Evolutionary conservation across 1,140 invertebrate genomes (phyloP), one percentile per base, ranked within the genome.

Genomic region (Diachasmimorpha longicaudata): DNA sequence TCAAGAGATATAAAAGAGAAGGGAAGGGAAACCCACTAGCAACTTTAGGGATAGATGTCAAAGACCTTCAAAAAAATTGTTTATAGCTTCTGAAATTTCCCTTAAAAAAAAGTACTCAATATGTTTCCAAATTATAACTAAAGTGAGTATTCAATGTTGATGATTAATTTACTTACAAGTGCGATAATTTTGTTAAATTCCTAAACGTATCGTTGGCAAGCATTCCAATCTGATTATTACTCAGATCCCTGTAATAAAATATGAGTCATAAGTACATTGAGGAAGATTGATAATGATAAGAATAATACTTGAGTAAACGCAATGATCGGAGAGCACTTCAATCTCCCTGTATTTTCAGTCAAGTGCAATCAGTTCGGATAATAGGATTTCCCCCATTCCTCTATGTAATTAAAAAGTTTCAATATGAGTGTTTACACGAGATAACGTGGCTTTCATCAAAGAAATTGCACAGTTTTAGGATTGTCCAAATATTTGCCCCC

Each of bases 151-250:
- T 42, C 11, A 42, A 11, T 10, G 11, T 42, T 42, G 39, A 9
- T 42, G 39, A 13, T 52, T 19, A 16, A 52, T n/a, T n/a, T 90
- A 95, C 94, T 95, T 91, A 96, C 93, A 99, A 90, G 23, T 98
- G 98, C 19, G 96, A 95, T 31, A 99, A 90, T 82, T 96, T 95
- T 13, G 95, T 94, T 31, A 99, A 91, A 81, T 96, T 98, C 21
- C 93, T 91, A 87, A 99, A 99, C 4, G 96, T 96, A 84, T 95
- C 92, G 86, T 98, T 96, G 48, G 97, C 94, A 46, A 99, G 90
- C 79, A 98, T 95, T 58, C 92, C 92, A 79, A 99, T 94, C 85
- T 95, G 93, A 89, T 99, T 99, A 89, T 99, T 98, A 87, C 98
- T 99, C 77, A 99, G 90, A 90, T 99, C 98, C 80, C 96, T 98